These are phyloP conservation scores for Drosophila nasuta DNA, from an alignment of 1,140 invertebrate species.

Conservation along the genomic window DNA sequence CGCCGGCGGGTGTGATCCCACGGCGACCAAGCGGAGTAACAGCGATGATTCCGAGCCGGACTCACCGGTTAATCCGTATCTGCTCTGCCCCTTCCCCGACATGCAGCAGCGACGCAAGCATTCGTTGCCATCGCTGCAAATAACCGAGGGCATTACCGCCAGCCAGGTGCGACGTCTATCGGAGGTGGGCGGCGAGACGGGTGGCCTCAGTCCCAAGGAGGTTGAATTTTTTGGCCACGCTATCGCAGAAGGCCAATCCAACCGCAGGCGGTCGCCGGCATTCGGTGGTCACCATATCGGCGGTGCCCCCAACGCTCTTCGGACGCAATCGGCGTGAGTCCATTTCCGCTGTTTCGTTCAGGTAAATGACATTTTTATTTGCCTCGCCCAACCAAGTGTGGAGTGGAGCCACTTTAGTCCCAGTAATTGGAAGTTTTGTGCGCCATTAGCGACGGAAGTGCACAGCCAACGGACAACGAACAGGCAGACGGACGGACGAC, in stretches of 20 bases:
- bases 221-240: slow-evolving; percentile 91
- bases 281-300: slow-evolving; percentile 93
- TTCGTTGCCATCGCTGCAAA: slow-evolving; percentile 92
- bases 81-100: slow-evolving; percentile 91
- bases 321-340: slow-evolving; percentile 92
- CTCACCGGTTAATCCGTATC: slow-evolving; percentile 91
- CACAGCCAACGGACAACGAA: neutral
- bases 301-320: slow-evolving; percentile 90
- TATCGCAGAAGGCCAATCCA: slow-evolving; percentile 84
- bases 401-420: slow-evolving; percentile 24
- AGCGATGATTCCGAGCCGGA: slow-evolving; percentile 87
- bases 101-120: slow-evolving; percentile 89
- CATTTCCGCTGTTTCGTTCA: slow-evolving; percentile 88
- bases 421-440: slow-evolving; percentile 56
- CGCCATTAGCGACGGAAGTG: slow-evolving; percentile 54
- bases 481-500: too few species aligned
- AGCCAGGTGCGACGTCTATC: slow-evolving; percentile 92
- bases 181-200: slow-evolving; percentile 90
- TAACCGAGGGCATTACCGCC: slow-evolving; percentile 92
- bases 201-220: slow-evolving; percentile 89
- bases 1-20: slow-evolving; percentile 61
- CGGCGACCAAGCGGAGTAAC: slow-evolving; percentile 69
- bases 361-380: slow-evolving; percentile 62
- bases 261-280: slow-evolving; percentile 90
- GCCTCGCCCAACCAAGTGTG: neutral